A percentile compares a stretch with the other conserved stretches of the same genome.
Evolutionary conservation across 2,797 vertebrate genomes (phyloP).

Genomic region (Knipowitschia caucasica): DNA sequence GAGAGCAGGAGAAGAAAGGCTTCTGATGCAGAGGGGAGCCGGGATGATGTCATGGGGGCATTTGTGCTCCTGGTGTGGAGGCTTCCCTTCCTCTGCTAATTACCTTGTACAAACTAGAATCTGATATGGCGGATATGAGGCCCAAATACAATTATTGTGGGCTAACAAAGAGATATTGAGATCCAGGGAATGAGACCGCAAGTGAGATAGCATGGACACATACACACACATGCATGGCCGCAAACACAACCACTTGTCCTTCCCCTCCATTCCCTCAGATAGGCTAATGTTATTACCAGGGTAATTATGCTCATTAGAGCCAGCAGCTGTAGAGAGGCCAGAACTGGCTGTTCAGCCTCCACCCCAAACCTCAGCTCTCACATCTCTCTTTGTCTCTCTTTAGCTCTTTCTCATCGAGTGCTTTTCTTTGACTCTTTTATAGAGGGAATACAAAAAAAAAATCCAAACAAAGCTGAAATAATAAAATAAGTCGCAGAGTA

Average conservation of each 20-base stretch:
- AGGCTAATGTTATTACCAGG: conserved; percentile 97
- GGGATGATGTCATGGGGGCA: conserved; percentile 73
- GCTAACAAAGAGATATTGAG: conserved; percentile 76
- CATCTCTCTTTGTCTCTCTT: conserved; percentile 51
- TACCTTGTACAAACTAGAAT: conserved; percentile 81
- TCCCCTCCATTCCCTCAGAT: conserved; percentile 97
- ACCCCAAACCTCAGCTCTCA: conserved; percentile 60
- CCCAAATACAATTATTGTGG: conserved; percentile 79
- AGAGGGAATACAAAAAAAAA: not conserved
- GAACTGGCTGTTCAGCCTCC: conserved; percentile 71
- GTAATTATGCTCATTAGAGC: conserved; percentile 99
- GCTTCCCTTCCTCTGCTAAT: conserved; percentile 80
- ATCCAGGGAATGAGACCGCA: conserved; percentile 65
- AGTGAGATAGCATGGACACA: conserved; percentile 62
- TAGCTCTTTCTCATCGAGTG: conserved; percentile 57
- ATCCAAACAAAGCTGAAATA: not conserved
- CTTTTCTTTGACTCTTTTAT: conserved; percentile 40
- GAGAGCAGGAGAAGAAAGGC: conserved; percentile 45
- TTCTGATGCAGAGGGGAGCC: conserved; percentile 59
- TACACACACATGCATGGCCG: conserved; percentile 62
- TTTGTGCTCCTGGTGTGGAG: conserved; percentile 75
- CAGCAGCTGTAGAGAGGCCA: conserved; percentile 90
- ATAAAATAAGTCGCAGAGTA: too few relatives aligned
- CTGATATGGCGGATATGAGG: conserved; percentile 80
- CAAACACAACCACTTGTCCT: conserved; percentile 97